phyloP scores from a whole-genome alignment of 2,797 vertebrate species.

The Cetoscarus ocellatus region DNA sequence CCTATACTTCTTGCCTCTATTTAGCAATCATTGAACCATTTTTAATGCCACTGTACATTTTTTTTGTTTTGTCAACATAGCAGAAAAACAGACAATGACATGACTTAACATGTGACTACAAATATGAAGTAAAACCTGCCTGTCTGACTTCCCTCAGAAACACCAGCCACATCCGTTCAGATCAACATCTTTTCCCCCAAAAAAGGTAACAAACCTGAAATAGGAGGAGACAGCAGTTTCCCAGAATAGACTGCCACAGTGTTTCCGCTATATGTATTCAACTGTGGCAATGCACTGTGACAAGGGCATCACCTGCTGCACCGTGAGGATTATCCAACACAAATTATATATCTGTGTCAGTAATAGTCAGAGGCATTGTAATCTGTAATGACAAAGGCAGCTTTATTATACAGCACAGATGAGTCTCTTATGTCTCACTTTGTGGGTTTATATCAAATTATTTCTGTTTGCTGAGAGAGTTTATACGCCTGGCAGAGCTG shows the following conservation, averaged over 20 bases:
- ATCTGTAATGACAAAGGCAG: constrained; percentile 11
- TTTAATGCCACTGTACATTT: constrained; percentile 15
- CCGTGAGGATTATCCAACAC: constrained; percentile 38
- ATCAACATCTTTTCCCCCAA: constrained; percentile 41
- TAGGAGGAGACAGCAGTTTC: constrained; percentile 66
- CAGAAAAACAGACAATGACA: constrained; percentile 10
- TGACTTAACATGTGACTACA: constrained; percentile 17
- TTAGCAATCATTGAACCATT: constrained; percentile 18
- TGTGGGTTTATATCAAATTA: constrained; percentile 42
- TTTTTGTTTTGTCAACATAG: constrained; percentile 18
- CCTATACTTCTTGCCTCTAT: not conserved
- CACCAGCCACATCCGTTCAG: constrained; percentile 15
- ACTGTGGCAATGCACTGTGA: constrained; percentile 62
- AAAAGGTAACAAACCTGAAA: constrained; percentile 59
- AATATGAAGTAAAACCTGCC: constrained; percentile 10
- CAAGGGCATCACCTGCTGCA: constrained; percentile 75
- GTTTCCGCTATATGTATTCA: constrained; percentile 63
- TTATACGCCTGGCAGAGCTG: constrained; percentile 15
- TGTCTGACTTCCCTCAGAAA: constrained; percentile 34
- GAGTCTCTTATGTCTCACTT: constrained; percentile 30
- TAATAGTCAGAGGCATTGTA: constrained; percentile 20
- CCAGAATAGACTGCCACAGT: constrained; percentile 63
- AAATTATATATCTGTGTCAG: constrained; percentile 42
- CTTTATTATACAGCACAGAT: constrained; percentile 9
- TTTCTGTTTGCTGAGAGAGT: constrained; percentile 43